A percentile compares a stretch with the other conserved stretches of the same genome.
phyloP scores from a whole-genome alignment of 2,888 invertebrate species.

The Meliscaeva auricollis region DNA sequence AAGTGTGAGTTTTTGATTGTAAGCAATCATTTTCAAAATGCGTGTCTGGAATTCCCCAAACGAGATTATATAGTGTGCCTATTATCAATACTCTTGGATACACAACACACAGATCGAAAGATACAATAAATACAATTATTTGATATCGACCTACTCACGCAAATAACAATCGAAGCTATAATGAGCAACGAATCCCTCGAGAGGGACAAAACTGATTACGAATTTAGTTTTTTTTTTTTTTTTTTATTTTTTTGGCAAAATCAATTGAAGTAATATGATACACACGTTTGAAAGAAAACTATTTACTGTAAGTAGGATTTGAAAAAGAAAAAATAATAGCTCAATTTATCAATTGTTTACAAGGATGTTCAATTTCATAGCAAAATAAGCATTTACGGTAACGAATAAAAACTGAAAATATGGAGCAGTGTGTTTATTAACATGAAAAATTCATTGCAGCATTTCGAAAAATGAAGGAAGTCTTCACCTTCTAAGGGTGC shows the following conservation, averaged over 20 bases:
- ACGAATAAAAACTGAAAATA: no score
- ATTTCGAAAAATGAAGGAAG: no score
- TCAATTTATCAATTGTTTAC: no score
- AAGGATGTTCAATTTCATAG: no score
- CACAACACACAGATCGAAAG: not conserved
- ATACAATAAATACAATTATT: constrained; percentile 28
- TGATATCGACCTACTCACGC: constrained; percentile 12
- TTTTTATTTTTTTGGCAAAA: constrained; percentile 46
- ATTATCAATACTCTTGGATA: constrained; percentile 4
- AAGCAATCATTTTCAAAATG: constrained; percentile 38
- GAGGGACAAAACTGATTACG: constrained; percentile 58
- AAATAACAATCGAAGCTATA: constrained; percentile 36
- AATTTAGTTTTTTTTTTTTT: constrained; percentile 66
- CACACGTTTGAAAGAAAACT: constrained; percentile 5
- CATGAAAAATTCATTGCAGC: no score
- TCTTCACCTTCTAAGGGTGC: no score
- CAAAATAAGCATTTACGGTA: no score
- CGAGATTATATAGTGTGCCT: constrained; percentile 39
- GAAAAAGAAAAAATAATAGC: not conserved
- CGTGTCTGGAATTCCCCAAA: constrained; percentile 55
- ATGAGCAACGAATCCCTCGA: constrained; percentile 34
- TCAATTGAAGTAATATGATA: constrained; percentile 49
- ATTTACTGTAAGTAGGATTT: not conserved
- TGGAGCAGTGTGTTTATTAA: no score
- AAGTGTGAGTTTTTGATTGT: not conserved